Evolutionary conservation across 2,113 vertebrate species (phyloP).

Genomic region (Kryptolebias marmoratus): DNA sequence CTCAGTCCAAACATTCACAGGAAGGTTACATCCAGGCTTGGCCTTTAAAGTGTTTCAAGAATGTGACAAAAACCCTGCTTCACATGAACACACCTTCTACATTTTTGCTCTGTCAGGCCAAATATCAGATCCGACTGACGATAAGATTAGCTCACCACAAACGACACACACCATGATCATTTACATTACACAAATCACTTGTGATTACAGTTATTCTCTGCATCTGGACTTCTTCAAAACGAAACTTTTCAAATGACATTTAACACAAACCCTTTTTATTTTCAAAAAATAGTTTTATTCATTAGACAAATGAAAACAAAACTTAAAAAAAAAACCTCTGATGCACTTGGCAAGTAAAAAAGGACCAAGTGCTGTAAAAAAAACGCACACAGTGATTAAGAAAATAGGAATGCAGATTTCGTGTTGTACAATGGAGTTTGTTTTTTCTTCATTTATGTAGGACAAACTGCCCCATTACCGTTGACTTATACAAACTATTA

Average conservation of each 20-base stretch:
- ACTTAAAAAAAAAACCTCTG: slow-evolving; percentile 21
- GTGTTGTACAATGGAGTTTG: neutral
- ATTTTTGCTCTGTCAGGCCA: too few species aligned
- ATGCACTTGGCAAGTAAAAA: slow-evolving; percentile 30
- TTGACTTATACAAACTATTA: slow-evolving; percentile 61
- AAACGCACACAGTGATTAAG: neutral
- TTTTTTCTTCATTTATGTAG: slow-evolving; percentile 43
- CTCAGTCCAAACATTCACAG: neutral
- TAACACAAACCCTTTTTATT: too few species aligned
- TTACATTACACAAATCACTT: too few species aligned
- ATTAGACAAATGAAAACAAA: neutral
- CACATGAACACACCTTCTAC: too few species aligned
- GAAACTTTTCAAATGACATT: too few species aligned
- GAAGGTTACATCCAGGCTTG: neutral
- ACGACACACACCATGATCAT: too few species aligned
- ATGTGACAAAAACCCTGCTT: slow-evolving; percentile 41
- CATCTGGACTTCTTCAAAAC: too few species aligned
- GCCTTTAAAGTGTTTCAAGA: slow-evolving; percentile 9
- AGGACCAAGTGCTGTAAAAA: slow-evolving; percentile 25
- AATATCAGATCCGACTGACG: too few species aligned
- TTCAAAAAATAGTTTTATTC: too few species aligned
- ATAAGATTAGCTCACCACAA: too few species aligned
- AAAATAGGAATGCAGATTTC: slow-evolving; percentile 2
- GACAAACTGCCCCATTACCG: slow-evolving; percentile 57
- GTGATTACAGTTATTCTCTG: too few species aligned